A percentile compares a stretch with the other conserved stretches of the same genome.
Evolutionary conservation across 2,113 vertebrate genomes (phyloP).

Genomic region (Agapornis roseicollis): DNA sequence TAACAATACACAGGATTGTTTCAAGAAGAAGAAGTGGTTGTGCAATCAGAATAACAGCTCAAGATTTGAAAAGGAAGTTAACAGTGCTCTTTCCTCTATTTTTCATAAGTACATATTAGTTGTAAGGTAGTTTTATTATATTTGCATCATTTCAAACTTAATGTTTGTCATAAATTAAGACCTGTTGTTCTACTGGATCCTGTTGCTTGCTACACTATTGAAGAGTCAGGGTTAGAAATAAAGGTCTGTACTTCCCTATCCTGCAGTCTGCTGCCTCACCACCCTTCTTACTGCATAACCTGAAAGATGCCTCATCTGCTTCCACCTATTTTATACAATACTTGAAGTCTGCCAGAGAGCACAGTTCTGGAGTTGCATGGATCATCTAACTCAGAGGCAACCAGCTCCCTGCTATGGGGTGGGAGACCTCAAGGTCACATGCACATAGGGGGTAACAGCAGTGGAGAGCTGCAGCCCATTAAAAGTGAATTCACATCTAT

Average conservation of each 20-base stretch:
- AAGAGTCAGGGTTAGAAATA: not conserved
- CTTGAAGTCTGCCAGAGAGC: not conserved
- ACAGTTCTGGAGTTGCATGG: not conserved
- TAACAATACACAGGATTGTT: not conserved
- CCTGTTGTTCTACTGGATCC: not conserved
- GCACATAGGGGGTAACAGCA: not conserved
- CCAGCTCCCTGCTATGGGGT: fast-evolving
- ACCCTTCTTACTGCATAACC: not conserved
- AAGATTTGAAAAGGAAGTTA: not conserved
- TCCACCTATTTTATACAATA: not conserved
- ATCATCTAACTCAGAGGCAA: not conserved
- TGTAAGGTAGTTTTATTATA: not conserved
- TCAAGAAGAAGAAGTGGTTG: not conserved
- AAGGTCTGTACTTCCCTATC: not conserved
- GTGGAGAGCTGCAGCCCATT: not conserved
- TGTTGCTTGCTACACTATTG: not conserved
- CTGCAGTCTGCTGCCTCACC: not conserved
- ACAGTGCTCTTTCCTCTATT: not conserved
- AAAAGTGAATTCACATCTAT: not conserved
- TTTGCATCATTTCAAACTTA: not conserved
- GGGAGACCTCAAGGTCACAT: not conserved
- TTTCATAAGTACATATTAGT: not conserved
- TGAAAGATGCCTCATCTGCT: not conserved
- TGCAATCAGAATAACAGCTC: not conserved
- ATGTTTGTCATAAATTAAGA: not conserved